Evolutionary conservation across 1,140 invertebrate species (phyloP), one percentile per base, ranked within the genome.

Genomic region (Drosophila neocordata): DNA sequence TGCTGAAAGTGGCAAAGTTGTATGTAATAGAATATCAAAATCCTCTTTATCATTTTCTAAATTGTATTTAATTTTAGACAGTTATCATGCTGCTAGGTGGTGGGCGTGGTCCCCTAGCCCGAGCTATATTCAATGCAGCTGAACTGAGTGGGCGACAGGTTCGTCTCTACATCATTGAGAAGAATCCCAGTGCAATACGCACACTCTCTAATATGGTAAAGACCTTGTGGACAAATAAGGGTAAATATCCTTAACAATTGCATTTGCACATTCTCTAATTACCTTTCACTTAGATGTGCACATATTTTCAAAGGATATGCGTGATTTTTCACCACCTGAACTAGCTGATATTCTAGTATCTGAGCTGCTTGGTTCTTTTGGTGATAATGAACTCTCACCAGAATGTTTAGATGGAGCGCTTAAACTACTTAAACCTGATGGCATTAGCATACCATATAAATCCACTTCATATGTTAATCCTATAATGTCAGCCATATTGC

Each of bases 301-400:
- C 1, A 94, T 99, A 4, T 94, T 99, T 15, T 95, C 95, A 4
- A 94, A 95, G 84, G 99, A 99, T 92, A 99, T 99, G 98, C 93
- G 98, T 79, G 93, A 95, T 7, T 97, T 97, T 93, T 92, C 94
- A 55, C 93, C 95, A 4, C 94, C 96, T 0, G 96, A 97, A 81
- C 94, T 96, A 84, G 97, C 98, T 1, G 99, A 99, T 92, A 98
- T 99, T 70, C 92, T 99, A 31, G 96, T 99, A 1, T 99, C 98
- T 8, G 99, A 99, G 93, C 93, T 99, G 13, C 93, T 99, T 7
- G 95, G 99, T 4, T 99, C 98, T 8, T 99, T 99, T 94, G 98
- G 98, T 15, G 98, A 99, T 91, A 99, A 99, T 92, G 99, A 99
- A 93, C 94, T 99, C 1, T 99, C 97, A 1, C 99, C 99, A 0